Evolutionary conservation across 2,797 vertebrate species (phyloP).

Genomic region (Caiman crocodilus): DNA sequence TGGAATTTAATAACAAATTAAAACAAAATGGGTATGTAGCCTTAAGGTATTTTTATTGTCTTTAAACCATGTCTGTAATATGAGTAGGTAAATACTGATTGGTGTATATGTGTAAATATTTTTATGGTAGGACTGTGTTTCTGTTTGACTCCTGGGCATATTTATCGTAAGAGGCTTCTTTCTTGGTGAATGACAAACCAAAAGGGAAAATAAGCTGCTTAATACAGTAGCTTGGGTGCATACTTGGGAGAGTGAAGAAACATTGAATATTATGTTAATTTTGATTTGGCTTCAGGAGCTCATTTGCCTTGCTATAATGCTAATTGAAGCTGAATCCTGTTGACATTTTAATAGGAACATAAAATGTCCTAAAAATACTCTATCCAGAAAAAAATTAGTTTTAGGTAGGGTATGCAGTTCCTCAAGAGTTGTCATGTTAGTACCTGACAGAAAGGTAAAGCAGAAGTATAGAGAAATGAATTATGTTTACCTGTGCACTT

Average conservation of each 20-base stretch:
- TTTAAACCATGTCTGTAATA: conserved; percentile 61
- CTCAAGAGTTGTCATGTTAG: background rate
- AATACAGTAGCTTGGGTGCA: background rate
- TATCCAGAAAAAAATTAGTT: background rate
- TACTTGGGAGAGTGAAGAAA: background rate
- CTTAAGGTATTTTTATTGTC: conserved; percentile 69
- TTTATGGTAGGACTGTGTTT: conserved; percentile 58
- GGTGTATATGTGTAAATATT: conserved; percentile 65
- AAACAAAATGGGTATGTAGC: conserved; percentile 51
- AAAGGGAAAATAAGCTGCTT: conserved; percentile 21
- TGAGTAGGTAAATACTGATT: conserved; percentile 50
- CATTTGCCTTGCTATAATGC: background rate
- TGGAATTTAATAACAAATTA: conserved; percentile 40
- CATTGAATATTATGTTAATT: background rate
- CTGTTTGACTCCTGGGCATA: conserved; percentile 70
- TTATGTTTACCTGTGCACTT: background rate
- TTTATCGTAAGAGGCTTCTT: conserved; percentile 52
- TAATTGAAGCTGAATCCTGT: background rate
- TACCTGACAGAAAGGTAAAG: background rate
- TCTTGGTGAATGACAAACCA: conserved; percentile 23
- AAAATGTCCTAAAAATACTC: background rate
- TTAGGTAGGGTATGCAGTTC: background rate
- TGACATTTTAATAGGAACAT: background rate
- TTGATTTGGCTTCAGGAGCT: background rate
- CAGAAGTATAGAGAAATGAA: background rate